These are phyloP conservation scores for Mus spretus DNA, from an alignment of 2,797 vertebrate species.

Conservation along the genomic window DNA sequence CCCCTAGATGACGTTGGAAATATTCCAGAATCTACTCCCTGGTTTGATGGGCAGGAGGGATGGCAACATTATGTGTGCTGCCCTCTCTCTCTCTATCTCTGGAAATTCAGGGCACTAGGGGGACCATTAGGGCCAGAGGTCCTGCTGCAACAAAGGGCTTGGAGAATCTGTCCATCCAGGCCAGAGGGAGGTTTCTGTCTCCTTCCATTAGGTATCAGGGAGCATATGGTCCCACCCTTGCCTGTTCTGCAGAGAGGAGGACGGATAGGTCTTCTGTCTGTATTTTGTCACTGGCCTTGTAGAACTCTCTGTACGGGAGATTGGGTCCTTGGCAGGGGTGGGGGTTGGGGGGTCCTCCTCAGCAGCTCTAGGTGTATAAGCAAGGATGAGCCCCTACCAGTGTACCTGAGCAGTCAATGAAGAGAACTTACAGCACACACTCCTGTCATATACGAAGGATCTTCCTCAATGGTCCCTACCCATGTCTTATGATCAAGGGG, in stretches of 20 bases:
- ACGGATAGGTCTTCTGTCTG: neutral
- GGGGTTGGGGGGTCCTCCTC: neutral
- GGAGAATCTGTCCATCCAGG: rapidly evolving
- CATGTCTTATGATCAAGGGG: too few species aligned
- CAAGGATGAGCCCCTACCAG: neutral
- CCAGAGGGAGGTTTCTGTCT: neutral
- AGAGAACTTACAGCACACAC: rapidly evolving
- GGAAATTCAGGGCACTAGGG: neutral
- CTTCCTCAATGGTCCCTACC: neutral
- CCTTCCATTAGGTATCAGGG: neutral
- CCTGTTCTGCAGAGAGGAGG: neutral
- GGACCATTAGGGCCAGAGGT: neutral
- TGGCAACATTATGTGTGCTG: neutral
- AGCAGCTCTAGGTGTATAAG: neutral
- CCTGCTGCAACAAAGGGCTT: neutral
- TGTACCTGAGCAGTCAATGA: neutral
- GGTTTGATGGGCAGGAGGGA: neutral
- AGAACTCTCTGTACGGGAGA: neutral
- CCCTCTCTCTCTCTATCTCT: neutral
- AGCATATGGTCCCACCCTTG: too few species aligned
- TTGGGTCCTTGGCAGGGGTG: rapidly evolving
- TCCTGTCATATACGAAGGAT: neutral
- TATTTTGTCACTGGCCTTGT: neutral
- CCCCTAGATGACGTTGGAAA: rapidly evolving
- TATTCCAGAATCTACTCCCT: neutral